These are phyloP conservation scores for Pseudococcus longispinus DNA, from an alignment of 2,888 invertebrate genomes.

Conservation along the genomic window DNA sequence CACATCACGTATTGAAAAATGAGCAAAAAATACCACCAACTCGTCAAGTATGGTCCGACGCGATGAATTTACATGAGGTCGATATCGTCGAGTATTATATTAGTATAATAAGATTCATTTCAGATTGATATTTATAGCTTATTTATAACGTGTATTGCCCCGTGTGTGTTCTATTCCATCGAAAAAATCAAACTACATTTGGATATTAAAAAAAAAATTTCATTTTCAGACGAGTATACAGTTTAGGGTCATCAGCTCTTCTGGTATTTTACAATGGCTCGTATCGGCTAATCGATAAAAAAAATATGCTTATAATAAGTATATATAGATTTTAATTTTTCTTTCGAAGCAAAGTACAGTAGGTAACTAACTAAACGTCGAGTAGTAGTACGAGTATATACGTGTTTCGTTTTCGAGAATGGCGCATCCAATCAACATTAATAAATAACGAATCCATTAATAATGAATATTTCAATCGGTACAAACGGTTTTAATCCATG, in stretches of 20 bases:
- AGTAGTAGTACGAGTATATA: too few species aligned
- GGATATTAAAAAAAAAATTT: too few species aligned
- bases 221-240: too few species aligned
- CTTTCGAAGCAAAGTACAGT: background rate
- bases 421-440: constrained; percentile 1
- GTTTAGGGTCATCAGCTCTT: too few species aligned
- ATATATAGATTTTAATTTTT: background rate
- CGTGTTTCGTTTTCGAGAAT: background rate
- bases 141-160: too few species aligned
- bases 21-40: background rate
- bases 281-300: too few species aligned
- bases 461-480: constrained; percentile 8
- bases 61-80: background rate
- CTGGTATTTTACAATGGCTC: too few species aligned
- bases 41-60: background rate
- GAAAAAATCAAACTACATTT: too few species aligned
- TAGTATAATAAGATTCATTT: too few species aligned
- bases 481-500: background rate
- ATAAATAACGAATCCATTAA: constrained; percentile 20
- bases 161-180: too few species aligned
- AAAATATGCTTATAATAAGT: background rate
- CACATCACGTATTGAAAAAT: background rate
- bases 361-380: too few species aligned
- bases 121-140: too few species aligned
- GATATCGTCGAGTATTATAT: background rate